Percentiles rank a stretch among this genome's conserved stretches.
Evolutionary conservation across 2,797 vertebrate genomes (phyloP).

Genomic region (Sebastiscus albofasciatus): DNA sequence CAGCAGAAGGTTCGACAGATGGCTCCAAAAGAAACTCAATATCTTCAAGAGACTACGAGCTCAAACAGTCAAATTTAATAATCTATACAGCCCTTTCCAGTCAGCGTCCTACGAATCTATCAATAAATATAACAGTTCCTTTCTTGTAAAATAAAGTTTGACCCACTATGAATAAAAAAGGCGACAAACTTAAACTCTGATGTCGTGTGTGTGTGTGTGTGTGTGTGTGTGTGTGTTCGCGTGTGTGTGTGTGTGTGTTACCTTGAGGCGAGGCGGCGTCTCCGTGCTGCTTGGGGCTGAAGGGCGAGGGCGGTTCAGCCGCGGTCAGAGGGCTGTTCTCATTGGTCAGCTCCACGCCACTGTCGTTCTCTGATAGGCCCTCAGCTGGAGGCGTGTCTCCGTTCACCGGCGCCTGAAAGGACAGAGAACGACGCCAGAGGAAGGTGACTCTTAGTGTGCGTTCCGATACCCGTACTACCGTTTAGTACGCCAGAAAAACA

Average conservation of each 20-base stretch:
- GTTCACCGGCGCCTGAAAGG: constrained; percentile 80
- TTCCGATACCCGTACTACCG: too few species aligned
- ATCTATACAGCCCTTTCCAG: background rate
- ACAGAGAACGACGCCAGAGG: background rate
- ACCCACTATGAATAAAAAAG: too few species aligned
- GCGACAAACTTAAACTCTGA: too few species aligned
- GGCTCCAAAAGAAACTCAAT: constrained; percentile 18
- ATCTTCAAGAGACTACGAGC: background rate
- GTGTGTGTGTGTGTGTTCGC: background rate
- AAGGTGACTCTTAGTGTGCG: background rate
- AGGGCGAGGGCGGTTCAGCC: constrained; percentile 83
- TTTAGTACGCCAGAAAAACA: too few species aligned
- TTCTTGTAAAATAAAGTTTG: too few species aligned
- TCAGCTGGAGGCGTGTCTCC: constrained; percentile 69
- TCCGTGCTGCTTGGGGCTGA: constrained; percentile 83
- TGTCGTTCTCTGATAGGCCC: constrained; percentile 79
- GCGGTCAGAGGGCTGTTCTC: constrained; percentile 83
- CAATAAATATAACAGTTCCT: background rate
- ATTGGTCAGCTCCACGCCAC: constrained; percentile 80
- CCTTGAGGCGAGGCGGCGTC: constrained; percentile 81
- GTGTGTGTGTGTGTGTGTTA: constrained; percentile 19
- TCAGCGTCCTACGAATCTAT: background rate
- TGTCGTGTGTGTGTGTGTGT: too few species aligned
- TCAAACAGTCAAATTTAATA: background rate
- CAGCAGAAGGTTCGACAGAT: constrained; percentile 45